phyloP scores from a whole-genome alignment of 2,888 invertebrate species.

The Cerceris rybyensis region DNA sequence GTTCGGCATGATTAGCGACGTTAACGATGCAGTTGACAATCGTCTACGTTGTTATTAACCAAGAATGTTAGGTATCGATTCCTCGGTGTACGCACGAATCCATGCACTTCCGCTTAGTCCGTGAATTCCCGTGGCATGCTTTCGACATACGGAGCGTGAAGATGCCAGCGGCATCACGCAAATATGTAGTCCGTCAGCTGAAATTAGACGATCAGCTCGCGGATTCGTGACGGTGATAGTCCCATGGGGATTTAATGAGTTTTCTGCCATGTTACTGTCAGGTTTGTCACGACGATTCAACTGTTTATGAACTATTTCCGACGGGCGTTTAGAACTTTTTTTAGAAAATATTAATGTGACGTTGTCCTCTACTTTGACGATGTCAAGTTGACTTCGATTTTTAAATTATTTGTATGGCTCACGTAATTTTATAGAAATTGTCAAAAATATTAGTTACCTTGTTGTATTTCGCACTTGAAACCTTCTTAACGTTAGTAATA shows the following conservation, averaged over 20 bases:
- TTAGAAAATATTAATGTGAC: too few relatives aligned
- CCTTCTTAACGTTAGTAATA: too few relatives aligned
- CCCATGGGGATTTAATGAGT: constrained; percentile 38
- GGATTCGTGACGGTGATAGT: constrained; percentile 22
- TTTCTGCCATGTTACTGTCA: constrained; percentile 34
- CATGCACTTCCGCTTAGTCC: constrained; percentile 44
- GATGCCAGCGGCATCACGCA: constrained; percentile 69
- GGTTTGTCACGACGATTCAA: constrained; percentile 10
- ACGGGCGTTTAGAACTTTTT: neutral
- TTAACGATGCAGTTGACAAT: constrained; percentile 30
- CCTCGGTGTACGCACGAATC: constrained; percentile 31
- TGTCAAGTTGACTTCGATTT: too few relatives aligned
- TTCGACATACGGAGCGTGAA: constrained; percentile 65
- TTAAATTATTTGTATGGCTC: too few relatives aligned
- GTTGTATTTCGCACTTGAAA: too few relatives aligned
- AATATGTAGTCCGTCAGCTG: constrained; percentile 52
- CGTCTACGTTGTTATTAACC: constrained; percentile 43
- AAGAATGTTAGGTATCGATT: constrained; percentile 57
- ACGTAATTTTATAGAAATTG: too few relatives aligned
- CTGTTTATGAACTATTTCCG: neutral
- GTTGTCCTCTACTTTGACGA: too few relatives aligned
- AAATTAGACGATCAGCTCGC: constrained; percentile 59
- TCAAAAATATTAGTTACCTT: too few relatives aligned
- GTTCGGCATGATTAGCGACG: constrained; percentile 4
- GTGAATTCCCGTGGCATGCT: constrained; percentile 64